phyloP scores from a whole-genome alignment of 2,113 vertebrate genomes.

The Perca flavescens region DNA sequence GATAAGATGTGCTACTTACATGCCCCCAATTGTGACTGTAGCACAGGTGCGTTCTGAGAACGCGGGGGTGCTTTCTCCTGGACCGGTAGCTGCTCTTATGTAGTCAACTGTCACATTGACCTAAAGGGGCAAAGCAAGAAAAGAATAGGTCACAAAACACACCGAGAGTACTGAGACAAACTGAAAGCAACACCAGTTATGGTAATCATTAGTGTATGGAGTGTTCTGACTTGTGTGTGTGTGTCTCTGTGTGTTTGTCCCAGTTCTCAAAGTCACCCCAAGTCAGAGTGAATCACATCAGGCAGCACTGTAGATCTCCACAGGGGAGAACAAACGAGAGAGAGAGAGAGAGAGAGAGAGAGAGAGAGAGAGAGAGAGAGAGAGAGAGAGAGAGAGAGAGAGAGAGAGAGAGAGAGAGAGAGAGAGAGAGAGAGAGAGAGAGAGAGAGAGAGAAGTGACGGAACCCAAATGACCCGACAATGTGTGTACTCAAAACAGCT shows the following conservation, averaged over 20 bases:
- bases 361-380: neutral
- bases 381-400: too few species aligned
- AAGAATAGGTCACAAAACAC: constrained; percentile 33
- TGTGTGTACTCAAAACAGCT: constrained; percentile 55
- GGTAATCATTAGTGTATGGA: constrained; percentile 46
- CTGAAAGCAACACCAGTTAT: constrained; percentile 32
- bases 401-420: too few species aligned
- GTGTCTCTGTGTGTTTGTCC: constrained; percentile 69
- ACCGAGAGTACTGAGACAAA: constrained; percentile 10
- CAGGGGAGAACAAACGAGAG: constrained; percentile 68
- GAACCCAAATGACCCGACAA: constrained; percentile 64
- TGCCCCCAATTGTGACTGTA: constrained; percentile 95
- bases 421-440: too few species aligned
- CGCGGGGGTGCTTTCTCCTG: constrained; percentile 88
- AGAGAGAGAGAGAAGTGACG: constrained; percentile 10
- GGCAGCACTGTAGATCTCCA: constrained; percentile 80
- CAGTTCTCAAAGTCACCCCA: constrained; percentile 88
- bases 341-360: neutral
- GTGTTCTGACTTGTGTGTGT: constrained; percentile 15
- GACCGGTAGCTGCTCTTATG: constrained; percentile 93
- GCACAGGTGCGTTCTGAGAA: constrained; percentile 97
- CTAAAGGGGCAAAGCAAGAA: constrained; percentile 65
- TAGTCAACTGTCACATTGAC: constrained; percentile 97
- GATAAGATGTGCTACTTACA: constrained; percentile 86
- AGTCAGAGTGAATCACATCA: constrained; percentile 90